Evolutionary conservation across 1,140 invertebrate species (phyloP), one percentile per base, ranked within the genome.

Genomic region (Ctenoplectra terminalis): DNA sequence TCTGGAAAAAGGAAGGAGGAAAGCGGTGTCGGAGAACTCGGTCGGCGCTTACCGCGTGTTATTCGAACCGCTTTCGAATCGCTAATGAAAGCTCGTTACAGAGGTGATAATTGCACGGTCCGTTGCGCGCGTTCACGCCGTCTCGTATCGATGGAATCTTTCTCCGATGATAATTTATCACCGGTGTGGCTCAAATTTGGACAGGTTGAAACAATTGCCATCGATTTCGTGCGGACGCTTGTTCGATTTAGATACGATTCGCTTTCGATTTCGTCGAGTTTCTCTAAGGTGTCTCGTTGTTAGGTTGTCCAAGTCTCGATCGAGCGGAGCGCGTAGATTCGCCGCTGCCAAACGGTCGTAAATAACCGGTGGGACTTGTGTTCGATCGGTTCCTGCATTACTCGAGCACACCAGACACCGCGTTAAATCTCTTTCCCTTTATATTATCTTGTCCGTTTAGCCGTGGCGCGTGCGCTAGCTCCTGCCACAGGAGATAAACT

Each of bases 371-470:
- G 34, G 40, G 23, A 58, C 64, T 69, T 20, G 64, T 37, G 75
- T 58, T 58, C 75, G 52, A 77, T 77, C 75, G 37, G 40, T 76
- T 67, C 46, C 61, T 43, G 63, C 31, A 20, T 77, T 67, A 77
- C 75, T 34, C 75, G 64, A 58, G 74, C 74, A 58, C 34, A 43
- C 34, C 61, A 17, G n/a, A 54, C 66, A 48, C 46, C 66, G 77
- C 26, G 72, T 72, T 72, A 52, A 72, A 79, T 71, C 77, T 72
- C 69, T 5, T 58, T 37, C 52, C 40, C 56, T 72, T 58, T 72
- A 40, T 63, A 79, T 72, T 63, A 72, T 71, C 69, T 72, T 63
- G 69, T 79, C 77, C 37, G 54, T 72, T 79, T 52, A 79, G 54
- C 56, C n/a, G 69, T 29, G 66, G 75, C 77, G 69, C 69, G 76